A percentile compares a stretch with the other conserved stretches of the same genome.
phyloP scores from a whole-genome alignment of 2,888 invertebrate genomes.

The Ganaspis brasiliensis region DNA sequence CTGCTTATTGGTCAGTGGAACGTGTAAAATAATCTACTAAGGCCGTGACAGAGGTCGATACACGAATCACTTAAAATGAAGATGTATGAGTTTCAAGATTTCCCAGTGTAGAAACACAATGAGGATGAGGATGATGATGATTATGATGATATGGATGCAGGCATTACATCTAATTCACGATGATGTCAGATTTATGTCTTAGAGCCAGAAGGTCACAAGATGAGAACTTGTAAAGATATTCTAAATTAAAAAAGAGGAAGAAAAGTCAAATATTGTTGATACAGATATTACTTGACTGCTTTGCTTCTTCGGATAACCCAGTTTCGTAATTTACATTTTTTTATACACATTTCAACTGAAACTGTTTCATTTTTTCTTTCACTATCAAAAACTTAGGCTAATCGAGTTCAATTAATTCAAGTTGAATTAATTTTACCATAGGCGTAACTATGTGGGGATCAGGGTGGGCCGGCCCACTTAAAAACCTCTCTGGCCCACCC shows the following conservation, averaged over 20 bases:
- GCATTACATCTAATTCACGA: no score
- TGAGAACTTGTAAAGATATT: slow-evolving; percentile 19
- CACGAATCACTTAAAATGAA: slow-evolving; percentile 22
- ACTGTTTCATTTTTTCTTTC: no score
- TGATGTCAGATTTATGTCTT: slow-evolving; percentile 29
- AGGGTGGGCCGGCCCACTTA: no score
- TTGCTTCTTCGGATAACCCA: slow-evolving; percentile 12
- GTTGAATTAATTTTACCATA: no score
- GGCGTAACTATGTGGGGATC: no score
- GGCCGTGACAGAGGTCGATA: slow-evolving; percentile 58
- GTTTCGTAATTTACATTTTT: slow-evolving; percentile 26
- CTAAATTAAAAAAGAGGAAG: background rate
- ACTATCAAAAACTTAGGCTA: no score
- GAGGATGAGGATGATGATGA: no score
- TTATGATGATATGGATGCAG: background rate
- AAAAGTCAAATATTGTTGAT: slow-evolving; percentile 27
- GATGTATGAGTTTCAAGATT: background rate
- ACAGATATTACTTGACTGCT: slow-evolving; percentile 16
- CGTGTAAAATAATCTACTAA: background rate
- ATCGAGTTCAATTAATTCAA: no score
- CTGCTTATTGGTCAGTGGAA: slow-evolving; percentile 55
- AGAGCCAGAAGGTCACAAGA: slow-evolving; percentile 22
- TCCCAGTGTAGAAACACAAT: background rate
- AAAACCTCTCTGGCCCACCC: no score
- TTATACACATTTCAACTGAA: background rate